Base-by-base conservation (phyloP, 2,113 vertebrate genomes). In the Falco punctatus region DNA sequence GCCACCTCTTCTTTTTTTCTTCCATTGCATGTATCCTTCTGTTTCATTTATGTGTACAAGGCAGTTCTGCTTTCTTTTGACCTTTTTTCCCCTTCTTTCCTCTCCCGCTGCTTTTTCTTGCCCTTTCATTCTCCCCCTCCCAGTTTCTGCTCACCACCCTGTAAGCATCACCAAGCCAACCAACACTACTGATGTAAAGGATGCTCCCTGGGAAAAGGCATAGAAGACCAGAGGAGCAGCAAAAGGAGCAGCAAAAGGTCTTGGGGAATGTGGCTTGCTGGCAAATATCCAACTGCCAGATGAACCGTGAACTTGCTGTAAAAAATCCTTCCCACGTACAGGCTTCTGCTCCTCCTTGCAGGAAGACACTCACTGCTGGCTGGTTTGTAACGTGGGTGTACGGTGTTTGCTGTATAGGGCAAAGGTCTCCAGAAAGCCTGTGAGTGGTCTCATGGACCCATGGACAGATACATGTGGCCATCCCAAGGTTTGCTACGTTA, bases 161-260 rank as follows among this genome's bases (percentile, higher is more conserved):
- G 3, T 58, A n/a, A 69, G 15, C 19, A n/a, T 55, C 28, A 13
- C 9, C 13, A 62, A 5, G 18, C 13, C 13, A 59, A n/a, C 15
- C 8, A 49, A 28, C n/a, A 35, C 13, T 22, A 33, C 6, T 1
- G 0, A 11, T 13, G 5, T 13, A 40, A 30, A 58, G 15, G 42
- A 52, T 70, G 17, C 5, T 75, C 15, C 11, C 5, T 15, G n/a
- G 15, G 21, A 32, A 73, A 4, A 72, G 4, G 2, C 3, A 19
- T 5, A 42, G 46, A 72, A 12, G 44, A 20, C 23, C 4, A 40
- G 10, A 44, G 7, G 9, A 85, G 3, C 23, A 87, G 9, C 7
- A 17, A 16, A 0, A 1, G 14, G 6, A 85, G 3, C 23, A 87
- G 9, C 7, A 17, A 16, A 0, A 1, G 14, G 6, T 62, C 42